Percentiles rank a stretch among this genome's conserved stretches.
These are phyloP conservation scores for Heliothis virescens DNA, from an alignment of 1,140 invertebrate genomes.

Conservation along the genomic window DNA sequence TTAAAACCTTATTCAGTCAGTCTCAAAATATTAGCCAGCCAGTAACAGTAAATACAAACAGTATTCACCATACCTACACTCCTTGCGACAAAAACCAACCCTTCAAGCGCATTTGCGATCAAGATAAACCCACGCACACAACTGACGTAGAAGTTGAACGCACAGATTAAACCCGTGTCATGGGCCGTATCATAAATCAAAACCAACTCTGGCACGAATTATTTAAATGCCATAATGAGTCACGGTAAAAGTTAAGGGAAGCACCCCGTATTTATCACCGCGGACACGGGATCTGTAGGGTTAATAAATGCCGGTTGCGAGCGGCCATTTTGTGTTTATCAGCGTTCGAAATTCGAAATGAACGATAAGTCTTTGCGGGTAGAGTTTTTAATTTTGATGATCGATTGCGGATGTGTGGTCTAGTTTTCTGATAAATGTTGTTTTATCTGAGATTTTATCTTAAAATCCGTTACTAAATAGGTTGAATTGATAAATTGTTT, in stretches of 20 bases:
- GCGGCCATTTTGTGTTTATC: constrained; percentile 75
- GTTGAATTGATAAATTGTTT: background rate
- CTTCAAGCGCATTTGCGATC: constrained; percentile 50
- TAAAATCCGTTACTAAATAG: background rate
- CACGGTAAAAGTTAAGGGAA: constrained; percentile 70
- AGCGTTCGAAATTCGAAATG: constrained; percentile 73
- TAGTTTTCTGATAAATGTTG: background rate
- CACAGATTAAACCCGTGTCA: constrained; percentile 64
- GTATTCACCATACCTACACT: background rate
- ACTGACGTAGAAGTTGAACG: constrained; percentile 63
- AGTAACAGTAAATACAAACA: no score
- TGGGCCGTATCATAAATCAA: constrained; percentile 66
- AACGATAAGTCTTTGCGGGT: constrained; percentile 66
- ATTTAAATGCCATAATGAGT: constrained; percentile 76
- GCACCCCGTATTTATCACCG: constrained; percentile 72
- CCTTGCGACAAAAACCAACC: constrained; percentile 49
- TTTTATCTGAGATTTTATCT: background rate
- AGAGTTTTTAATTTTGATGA: constrained; percentile 53
- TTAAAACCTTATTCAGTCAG: no score
- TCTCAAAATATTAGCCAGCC: no score
- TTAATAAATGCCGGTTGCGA: constrained; percentile 72
- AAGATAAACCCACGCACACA: constrained; percentile 56
- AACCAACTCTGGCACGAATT: constrained; percentile 63
- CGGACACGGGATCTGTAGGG: constrained; percentile 68
- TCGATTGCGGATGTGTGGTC: constrained; percentile 26